A percentile compares a stretch with the other conserved stretches of the same genome.
phyloP scores from a whole-genome alignment of 2,797 vertebrate genomes.

The Selene dorsalis region DNA sequence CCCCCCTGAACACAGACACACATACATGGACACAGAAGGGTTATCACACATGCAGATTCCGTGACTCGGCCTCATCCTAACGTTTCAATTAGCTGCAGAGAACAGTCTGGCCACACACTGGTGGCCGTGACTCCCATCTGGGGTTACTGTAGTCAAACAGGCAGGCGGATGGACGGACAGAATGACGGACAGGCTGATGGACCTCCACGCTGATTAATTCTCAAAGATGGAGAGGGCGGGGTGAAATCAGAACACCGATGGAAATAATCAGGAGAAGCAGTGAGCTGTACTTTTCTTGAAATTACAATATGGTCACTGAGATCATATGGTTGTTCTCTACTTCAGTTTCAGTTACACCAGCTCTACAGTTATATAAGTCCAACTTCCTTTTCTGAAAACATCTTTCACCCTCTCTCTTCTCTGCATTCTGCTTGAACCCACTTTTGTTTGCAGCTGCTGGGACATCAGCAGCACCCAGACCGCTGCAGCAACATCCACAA shows the following conservation, averaged over 20 bases:
- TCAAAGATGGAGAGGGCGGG: slow-evolving; percentile 62
- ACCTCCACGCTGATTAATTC: slow-evolving; percentile 71
- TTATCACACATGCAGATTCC: slow-evolving; percentile 56
- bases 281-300: slow-evolving; percentile 64
- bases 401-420: slow-evolving; percentile 44
- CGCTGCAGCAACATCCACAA: slow-evolving; percentile 40
- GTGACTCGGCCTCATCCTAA: slow-evolving; percentile 72
- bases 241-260: slow-evolving; percentile 63
- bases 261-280: slow-evolving; percentile 69
- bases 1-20: slow-evolving; percentile 7
- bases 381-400: slow-evolving; percentile 54
- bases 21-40: not conserved
- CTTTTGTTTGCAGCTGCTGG: slow-evolving; percentile 67
- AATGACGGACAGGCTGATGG: slow-evolving; percentile 67
- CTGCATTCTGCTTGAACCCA: slow-evolving; percentile 60
- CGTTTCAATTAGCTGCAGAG: slow-evolving; percentile 81
- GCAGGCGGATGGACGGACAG: slow-evolving; percentile 57
- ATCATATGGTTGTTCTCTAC: slow-evolving; percentile 68
- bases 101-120: slow-evolving; percentile 76
- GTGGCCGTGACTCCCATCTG: slow-evolving; percentile 72
- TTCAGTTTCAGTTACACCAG: slow-evolving; percentile 60
- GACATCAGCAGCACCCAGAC: slow-evolving; percentile 42
- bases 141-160: slow-evolving; percentile 71
- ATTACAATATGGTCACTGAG: slow-evolving; percentile 65
- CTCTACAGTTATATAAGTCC: slow-evolving; percentile 63